A percentile compares a stretch with the other conserved stretches of the same genome.
Evolutionary conservation across 2,113 vertebrate species (phyloP).

Genomic region (Dinomys branickii): DNA sequence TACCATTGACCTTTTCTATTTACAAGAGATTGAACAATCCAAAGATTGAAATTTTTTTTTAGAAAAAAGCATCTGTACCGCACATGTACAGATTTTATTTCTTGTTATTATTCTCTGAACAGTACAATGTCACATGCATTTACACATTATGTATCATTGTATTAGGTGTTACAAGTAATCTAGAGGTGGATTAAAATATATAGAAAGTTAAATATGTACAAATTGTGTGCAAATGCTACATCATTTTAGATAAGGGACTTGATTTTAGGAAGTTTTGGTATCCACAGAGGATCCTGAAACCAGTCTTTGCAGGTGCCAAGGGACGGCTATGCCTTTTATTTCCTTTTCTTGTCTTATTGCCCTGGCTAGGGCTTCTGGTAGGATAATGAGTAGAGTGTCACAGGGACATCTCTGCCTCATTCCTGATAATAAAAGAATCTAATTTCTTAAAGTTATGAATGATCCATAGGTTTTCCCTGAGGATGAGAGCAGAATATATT

Average conservation of each 20-base stretch:
- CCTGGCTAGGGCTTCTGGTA: no score
- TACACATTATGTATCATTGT: neutral
- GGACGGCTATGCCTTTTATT: no score
- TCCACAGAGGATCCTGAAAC: neutral
- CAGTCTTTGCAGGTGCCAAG: neutral
- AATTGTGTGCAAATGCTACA: neutral
- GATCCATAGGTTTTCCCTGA: neutral
- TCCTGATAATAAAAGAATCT: neutral
- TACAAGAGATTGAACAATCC: neutral
- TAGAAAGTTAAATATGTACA: neutral
- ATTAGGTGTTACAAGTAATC: neutral
- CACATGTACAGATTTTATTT: neutral
- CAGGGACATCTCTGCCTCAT: neutral
- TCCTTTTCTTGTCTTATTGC: no score
- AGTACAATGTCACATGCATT: neutral
- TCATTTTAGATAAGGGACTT: neutral
- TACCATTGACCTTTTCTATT: neutral
- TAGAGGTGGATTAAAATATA: neutral
- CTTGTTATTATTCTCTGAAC: neutral
- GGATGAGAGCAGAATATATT: no score
- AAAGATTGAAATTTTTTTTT: neutral
- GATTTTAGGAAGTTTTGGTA: neutral
- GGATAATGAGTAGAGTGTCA: no score
- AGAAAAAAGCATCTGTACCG: neutral
- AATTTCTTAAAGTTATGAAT: neutral